phyloP scores from a whole-genome alignment of 1,140 invertebrate species.

The Aphaenogaster rudis region DNA sequence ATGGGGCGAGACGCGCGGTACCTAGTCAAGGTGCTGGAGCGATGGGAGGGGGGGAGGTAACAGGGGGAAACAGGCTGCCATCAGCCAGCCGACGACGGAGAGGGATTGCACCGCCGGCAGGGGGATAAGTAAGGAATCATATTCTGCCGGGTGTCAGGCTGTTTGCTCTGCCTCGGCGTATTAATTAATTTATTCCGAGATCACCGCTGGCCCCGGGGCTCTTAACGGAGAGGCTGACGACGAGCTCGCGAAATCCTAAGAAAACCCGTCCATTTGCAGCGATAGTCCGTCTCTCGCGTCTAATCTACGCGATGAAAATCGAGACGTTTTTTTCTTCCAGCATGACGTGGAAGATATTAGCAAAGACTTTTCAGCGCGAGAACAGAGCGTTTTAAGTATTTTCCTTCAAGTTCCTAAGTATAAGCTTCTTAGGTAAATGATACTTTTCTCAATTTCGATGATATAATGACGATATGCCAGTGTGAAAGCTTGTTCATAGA shows the following conservation, averaged over 20 bases:
- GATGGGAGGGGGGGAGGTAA: conserved; percentile 37
- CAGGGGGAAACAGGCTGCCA: conserved; percentile 83
- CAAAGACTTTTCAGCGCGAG: not conserved
- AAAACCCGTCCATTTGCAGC: conserved; percentile 47
- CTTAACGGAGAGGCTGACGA: conserved; percentile 54
- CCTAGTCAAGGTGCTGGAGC: conserved; percentile 38
- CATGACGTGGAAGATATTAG: not conserved
- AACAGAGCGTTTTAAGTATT: conserved; percentile 1
- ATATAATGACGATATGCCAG: not conserved
- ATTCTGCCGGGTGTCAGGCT: conserved; percentile 83
- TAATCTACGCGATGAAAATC: conserved; percentile 30
- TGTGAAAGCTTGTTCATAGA: not conserved
- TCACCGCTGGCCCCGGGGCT: conserved; percentile 75
- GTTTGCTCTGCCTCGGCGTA: conserved; percentile 82
- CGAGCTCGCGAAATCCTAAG: conserved; percentile 34
- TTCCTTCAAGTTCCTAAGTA: not conserved
- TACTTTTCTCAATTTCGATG: not conserved
- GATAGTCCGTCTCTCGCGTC: conserved; percentile 27
- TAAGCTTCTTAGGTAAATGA: not conserved
- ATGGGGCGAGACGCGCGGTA: conserved; percentile 48
- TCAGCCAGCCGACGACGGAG: conserved; percentile 54
- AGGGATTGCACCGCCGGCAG: conserved; percentile 64
- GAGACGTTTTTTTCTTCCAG: not conserved
- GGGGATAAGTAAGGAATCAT: conserved; percentile 84
- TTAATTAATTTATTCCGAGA: conserved; percentile 84